Base-by-base conservation (phyloP, 2,797 vertebrate species). In the Anguilla megastoma region DNA sequence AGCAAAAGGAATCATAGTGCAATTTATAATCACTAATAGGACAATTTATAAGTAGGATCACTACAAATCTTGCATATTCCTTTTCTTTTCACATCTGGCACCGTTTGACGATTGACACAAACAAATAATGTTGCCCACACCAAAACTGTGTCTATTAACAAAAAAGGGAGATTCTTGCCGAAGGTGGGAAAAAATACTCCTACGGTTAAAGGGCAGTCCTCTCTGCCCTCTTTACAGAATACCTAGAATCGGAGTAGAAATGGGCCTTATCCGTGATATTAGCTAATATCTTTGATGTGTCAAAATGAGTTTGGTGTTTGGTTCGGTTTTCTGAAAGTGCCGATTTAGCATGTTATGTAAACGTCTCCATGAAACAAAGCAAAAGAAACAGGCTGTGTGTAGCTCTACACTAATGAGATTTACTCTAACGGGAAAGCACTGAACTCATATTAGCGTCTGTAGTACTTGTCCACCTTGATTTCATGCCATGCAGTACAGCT, bases 401-500 rank as follows among this genome's bases (percentile, higher is more conserved):
- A 85, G 63, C 88, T 89, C 48, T 66, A 0, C 50, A 84, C 58
- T 87, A 90, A 89, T 86, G 66, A 87, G 85, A 88, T 88, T 87
- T 84, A 45, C 41, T 45, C 41, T 45, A 86, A 85, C 33, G 88
- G 79, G 60, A 88, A 88, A 87, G 45, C 89, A 90, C 87, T 89
- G 90, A 92, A 88, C 82, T 91, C 79, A 87, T 87, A 92, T 94
- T 93, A 93, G 90, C 86, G 69, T 89, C 91, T 86, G 89, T 89
- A 89, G 89, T 87, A 90, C 82, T 89, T 94, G 94, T 94, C 94
- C 90, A 89, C 90, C 94, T 89, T 79, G 54, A 94, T 95, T 93
- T 89, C 50, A 87, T 90, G 86, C 91, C 74, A 91, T 89, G 92
- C 88, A 88, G 86, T 93, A 85, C 87, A 90, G 89, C 91, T 94